Percentiles rank a stretch among this genome's conserved stretches.
Evolutionary conservation across 2,113 vertebrate species (phyloP).

Genomic region (Nesospiza acunhae): DNA sequence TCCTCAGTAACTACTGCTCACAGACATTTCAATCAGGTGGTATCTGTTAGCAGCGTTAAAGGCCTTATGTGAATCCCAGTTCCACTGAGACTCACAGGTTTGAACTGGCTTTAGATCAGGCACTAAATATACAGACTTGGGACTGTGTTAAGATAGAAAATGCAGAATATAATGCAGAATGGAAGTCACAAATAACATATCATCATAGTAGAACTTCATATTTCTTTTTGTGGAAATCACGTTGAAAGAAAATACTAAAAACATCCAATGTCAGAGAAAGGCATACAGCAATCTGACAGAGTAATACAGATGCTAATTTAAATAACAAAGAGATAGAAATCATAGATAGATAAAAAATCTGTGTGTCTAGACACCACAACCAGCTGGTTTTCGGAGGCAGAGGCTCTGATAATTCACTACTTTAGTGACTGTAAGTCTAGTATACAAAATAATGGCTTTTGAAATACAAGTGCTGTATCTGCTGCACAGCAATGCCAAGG

Average conservation of each 20-base stretch:
- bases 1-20: slow-evolving; percentile 1
- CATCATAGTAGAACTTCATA: not conserved
- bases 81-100: not conserved
- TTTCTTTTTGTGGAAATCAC: not conserved
- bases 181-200: not conserved
- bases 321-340: slow-evolving; percentile 18
- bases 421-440: not conserved
- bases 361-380: not conserved
- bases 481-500: not conserved
- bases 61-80: not conserved
- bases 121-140: not conserved
- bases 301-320: not conserved
- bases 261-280: not conserved
- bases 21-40: not conserved
- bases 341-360: not conserved
- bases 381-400: not conserved
- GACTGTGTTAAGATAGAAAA: not conserved
- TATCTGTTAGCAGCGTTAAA: not conserved
- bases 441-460: not conserved
- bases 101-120: slow-evolving; percentile 13
- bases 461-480: not conserved
- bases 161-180: not conserved
- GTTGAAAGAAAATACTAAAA: slow-evolving; percentile 19
- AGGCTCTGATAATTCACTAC: not conserved
- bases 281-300: not conserved